phyloP scores from a whole-genome alignment of 2,888 invertebrate genomes.

The Listrodromus nycthemerus region DNA sequence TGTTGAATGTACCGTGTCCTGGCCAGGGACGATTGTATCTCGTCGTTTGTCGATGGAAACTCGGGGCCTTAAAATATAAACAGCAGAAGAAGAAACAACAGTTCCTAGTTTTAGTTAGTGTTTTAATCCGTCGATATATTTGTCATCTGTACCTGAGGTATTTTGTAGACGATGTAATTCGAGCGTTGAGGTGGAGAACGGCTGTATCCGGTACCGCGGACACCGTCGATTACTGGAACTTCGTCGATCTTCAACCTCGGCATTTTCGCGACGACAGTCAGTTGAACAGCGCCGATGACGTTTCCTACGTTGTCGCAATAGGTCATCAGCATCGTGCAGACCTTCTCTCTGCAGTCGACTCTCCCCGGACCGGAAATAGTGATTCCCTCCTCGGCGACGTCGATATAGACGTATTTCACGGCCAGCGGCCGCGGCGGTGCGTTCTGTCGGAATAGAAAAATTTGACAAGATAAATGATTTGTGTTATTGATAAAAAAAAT shows the following conservation, averaged over 20 bases:
- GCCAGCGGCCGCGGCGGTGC: conserved; percentile 37
- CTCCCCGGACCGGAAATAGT: conserved; percentile 35
- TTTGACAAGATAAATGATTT: neutral
- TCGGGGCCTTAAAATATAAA: conserved; percentile 67
- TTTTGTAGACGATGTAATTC: conserved; percentile 64
- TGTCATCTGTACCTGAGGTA: conserved; percentile 72
- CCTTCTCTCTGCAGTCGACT: conserved; percentile 68
- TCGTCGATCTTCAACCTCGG: conserved; percentile 66
- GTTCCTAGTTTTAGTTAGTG: conserved; percentile 17
- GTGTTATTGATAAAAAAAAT: neutral
- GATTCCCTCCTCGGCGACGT: conserved; percentile 70
- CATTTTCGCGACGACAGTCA: conserved; percentile 72
- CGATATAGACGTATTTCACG: conserved; percentile 72
- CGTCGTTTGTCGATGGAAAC: conserved; percentile 63
- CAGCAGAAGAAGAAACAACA: conserved; percentile 1
- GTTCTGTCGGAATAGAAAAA: conserved; percentile 49
- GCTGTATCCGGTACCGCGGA: conserved; percentile 67
- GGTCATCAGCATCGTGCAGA: conserved; percentile 72
- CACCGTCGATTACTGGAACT: conserved; percentile 75
- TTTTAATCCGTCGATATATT: neutral
- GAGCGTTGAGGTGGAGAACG: conserved; percentile 45
- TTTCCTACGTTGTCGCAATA: conserved; percentile 69
- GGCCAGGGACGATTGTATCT: conserved; percentile 65
- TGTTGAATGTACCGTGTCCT: conserved; percentile 57
- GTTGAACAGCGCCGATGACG: conserved; percentile 72